These are phyloP conservation scores for Eulithis testata DNA, from an alignment of 2,888 invertebrate species.

Conservation along the genomic window DNA sequence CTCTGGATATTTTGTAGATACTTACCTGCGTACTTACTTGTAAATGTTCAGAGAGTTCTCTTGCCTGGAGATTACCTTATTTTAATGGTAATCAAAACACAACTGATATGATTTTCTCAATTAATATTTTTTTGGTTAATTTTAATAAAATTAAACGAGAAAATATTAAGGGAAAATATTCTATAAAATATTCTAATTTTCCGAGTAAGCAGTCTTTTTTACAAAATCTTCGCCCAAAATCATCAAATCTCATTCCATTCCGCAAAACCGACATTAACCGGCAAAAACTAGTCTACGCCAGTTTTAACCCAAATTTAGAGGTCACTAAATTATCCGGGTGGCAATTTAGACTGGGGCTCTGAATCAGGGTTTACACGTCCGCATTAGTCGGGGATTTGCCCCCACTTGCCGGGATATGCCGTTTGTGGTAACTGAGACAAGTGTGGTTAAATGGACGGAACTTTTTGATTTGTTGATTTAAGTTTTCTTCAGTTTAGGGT, in stretches of 20 bases:
- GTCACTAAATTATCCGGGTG: conserved; percentile 29
- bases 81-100: no score
- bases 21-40: no score
- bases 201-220: background rate
- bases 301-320: conserved; percentile 30
- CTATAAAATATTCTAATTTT: background rate
- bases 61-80: no score
- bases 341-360: conserved; percentile 27
- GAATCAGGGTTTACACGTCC: conserved; percentile 31
- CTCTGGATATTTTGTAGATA: no score
- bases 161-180: no score
- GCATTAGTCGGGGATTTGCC: conserved; percentile 29
- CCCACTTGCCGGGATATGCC: conserved; percentile 17
- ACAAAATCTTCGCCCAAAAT: background rate
- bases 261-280: conserved; percentile 12
- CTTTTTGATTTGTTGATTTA: background rate
- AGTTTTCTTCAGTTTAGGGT: no score
- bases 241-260: conserved; percentile 14
- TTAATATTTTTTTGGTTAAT: no score
- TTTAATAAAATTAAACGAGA: no score
- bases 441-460: background rate
- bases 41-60: no score
- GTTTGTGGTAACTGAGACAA: conserved; percentile 4
- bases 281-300: conserved; percentile 30
- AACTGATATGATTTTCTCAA: no score